These are phyloP conservation scores for Sitta carolinensis DNA, from an alignment of 2,797 vertebrate genomes.

Conservation along the genomic window DNA sequence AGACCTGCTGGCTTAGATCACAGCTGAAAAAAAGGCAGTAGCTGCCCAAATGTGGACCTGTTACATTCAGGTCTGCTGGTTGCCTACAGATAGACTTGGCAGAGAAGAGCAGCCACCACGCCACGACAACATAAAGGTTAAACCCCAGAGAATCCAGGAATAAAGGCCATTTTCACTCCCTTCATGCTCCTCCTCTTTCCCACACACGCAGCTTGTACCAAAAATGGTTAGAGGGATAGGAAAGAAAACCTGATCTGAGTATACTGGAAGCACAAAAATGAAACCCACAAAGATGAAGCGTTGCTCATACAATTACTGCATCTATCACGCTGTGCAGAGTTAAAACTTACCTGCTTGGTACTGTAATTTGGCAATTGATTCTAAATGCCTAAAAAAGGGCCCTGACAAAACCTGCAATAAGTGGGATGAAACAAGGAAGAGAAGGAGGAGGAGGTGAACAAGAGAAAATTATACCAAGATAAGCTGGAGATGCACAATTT, in stretches of 20 bases:
- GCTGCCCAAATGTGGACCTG: background rate
- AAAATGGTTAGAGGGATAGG: background rate
- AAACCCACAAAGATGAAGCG: background rate
- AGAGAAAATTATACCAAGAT: background rate
- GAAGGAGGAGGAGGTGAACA: background rate
- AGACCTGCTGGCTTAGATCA: background rate
- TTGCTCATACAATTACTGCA: background rate
- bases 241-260: background rate
- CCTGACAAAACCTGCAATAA: background rate
- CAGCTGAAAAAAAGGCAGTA: background rate
- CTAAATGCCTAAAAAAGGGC: background rate
- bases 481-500: background rate
- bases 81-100: background rate
- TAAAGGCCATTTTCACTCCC: background rate
- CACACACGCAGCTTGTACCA: fast-evolving
- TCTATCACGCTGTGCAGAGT: background rate
- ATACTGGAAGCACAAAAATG: background rate
- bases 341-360: background rate
- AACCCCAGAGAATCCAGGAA: background rate
- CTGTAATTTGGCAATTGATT: background rate
- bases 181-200: background rate
- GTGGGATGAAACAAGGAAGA: background rate
- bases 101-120: background rate
- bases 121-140: fast-evolving
- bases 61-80: background rate